Percentiles rank a stretch among this genome's conserved stretches.
Evolutionary conservation across 2,113 vertebrate genomes (phyloP).

Genomic region (Myrmecophaga tridactyla): DNA sequence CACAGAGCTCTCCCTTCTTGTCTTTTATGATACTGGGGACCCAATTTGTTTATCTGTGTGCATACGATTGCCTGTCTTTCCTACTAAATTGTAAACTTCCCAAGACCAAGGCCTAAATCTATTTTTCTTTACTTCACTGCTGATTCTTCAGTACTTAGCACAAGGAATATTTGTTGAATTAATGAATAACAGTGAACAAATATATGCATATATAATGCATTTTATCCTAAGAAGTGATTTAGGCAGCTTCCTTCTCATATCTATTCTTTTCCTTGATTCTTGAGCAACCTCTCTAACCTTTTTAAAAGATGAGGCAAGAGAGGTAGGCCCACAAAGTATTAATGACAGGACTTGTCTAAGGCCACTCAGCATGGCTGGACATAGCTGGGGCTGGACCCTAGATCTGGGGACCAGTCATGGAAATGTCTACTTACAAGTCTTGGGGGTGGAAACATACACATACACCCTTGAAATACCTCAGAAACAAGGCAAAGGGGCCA

Average conservation of each 20-base stretch:
- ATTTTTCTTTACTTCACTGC: too few species aligned
- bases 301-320: not conserved
- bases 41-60: not conserved
- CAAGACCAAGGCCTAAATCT: not conserved
- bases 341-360: not conserved
- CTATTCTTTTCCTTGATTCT: not conserved
- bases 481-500: not conserved
- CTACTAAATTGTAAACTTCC: not conserved
- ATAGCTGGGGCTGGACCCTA: not conserved
- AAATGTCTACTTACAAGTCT: not conserved
- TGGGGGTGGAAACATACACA: too few species aligned
- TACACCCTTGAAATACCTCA: too few species aligned
- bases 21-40: fast-evolving
- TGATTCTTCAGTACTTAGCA: not conserved
- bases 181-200: not conserved
- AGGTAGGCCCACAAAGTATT: not conserved
- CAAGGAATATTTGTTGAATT: not conserved
- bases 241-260: not conserved
- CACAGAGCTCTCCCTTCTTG: not conserved
- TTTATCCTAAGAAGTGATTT: not conserved
- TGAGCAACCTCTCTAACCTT: too few species aligned
- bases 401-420: not conserved
- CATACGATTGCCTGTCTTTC: not conserved
- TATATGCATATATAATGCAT: not conserved
- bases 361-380: not conserved